Evolutionary conservation across 2,888 invertebrate species (phyloP), one percentile per base, ranked within the genome.

Genomic region (Chouioia cunea): DNA sequence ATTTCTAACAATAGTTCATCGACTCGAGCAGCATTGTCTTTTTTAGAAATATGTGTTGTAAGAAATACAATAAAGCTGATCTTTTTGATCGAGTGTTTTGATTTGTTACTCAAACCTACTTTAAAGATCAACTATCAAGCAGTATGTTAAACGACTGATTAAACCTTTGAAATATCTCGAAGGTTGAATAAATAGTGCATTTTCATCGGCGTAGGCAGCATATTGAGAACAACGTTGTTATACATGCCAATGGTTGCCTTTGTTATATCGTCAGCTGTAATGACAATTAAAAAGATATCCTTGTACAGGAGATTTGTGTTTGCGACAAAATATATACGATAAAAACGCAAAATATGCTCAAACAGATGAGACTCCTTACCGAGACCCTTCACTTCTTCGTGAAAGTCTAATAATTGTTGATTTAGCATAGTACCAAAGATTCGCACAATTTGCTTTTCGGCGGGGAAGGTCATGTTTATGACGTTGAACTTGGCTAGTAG

Each of bases 171-270:
- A 76, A 97, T 95, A 80, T 96, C 96, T 76, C 96, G 87, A 78
- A 97, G 86, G 85, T 96, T 96, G 86, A 96, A 97, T 47, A 96
- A 87, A 79, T 97, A 97, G 86, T 97, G 96, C 83, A 93, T 94
- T 85, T 96, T 97, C 71, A 92, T 89, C 0, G 96, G 96, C 0
- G 96, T 96, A 0, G 97, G 96, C 52, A 96, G 86, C 87, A 97
- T 91, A 81, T 92, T 93, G 0, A 83, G 86, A 0, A 89, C 89
- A 0, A 95, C 92, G 75, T 89, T 89, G 79, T 92, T 90, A 84
- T 94, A 97, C 76, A 95, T 87, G 75, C 92, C 91, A 78, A 96
- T 91, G 0, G 94, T 93, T 0, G 94, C 92, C 65, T 88, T 81
- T 0, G 95, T 91, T 16, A 96, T 88, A 46, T 89, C 88, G 77